These are phyloP conservation scores for Ariolimax columbianus DNA, from an alignment of 2,888 invertebrate genomes.

Conservation along the genomic window DNA sequence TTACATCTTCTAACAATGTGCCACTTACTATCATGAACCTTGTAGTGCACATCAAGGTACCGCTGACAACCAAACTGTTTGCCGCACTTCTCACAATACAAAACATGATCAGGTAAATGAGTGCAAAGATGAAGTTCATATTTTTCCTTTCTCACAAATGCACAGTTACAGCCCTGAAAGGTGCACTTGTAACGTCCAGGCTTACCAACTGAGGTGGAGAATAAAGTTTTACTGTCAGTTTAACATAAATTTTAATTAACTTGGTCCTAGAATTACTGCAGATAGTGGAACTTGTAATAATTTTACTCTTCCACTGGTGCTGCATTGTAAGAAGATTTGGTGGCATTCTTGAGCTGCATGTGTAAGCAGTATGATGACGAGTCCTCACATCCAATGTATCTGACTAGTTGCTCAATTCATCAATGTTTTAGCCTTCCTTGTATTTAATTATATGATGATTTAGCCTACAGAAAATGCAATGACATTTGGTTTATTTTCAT, in stretches of 20 bases:
- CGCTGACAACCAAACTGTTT: slow-evolving; percentile 44
- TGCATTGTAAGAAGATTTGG: too few relatives aligned
- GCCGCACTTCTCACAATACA: slow-evolving; percentile 48
- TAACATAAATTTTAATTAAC: not conserved
- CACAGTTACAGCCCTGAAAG: slow-evolving; percentile 23
- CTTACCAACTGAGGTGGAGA: slow-evolving; percentile 17
- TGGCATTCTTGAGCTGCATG: too few relatives aligned
- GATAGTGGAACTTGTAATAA: too few relatives aligned
- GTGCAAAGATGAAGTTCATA: slow-evolving; percentile 39
- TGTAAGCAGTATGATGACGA: too few relatives aligned
- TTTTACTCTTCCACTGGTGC: too few relatives aligned
- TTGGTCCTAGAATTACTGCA: too few relatives aligned
- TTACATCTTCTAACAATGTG: not conserved
- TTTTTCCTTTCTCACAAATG: slow-evolving; percentile 31
- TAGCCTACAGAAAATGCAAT: too few relatives aligned
- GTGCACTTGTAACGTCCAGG: slow-evolving; percentile 35
- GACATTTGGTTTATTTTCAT: too few relatives aligned
- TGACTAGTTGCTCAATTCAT: too few relatives aligned
- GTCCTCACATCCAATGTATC: too few relatives aligned
- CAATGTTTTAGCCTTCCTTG: too few relatives aligned
- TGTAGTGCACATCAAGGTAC: slow-evolving; percentile 50
- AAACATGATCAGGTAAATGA: slow-evolving; percentile 23
- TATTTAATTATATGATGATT: too few relatives aligned
- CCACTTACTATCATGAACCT: slow-evolving; percentile 44
- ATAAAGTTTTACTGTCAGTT: not conserved